A percentile compares a stretch with the other conserved stretches of the same genome.
Evolutionary conservation across 2,888 invertebrate genomes (phyloP).

Genomic region (Eutolmus rufibarbis): DNA sequence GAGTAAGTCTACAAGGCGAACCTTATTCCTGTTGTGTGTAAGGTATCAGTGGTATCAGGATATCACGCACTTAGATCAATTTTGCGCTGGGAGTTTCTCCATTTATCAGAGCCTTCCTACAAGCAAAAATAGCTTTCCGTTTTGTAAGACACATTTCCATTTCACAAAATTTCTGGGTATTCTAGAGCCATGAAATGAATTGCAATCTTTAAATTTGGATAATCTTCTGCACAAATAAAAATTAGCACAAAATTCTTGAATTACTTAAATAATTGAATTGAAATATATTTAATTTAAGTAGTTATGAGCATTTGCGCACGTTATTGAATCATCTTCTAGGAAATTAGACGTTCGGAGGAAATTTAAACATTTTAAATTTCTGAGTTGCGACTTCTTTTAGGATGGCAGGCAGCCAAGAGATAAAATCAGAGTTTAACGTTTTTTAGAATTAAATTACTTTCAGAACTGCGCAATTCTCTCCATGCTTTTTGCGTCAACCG

Average conservation of each 20-base stretch:
- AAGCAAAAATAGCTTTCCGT: background rate
- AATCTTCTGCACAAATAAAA: background rate
- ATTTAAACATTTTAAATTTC: too few species aligned
- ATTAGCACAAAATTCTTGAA: too few species aligned
- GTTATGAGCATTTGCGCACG: too few species aligned
- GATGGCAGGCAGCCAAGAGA: background rate
- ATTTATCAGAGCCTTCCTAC: background rate
- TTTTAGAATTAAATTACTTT: background rate
- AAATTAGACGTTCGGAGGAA: too few species aligned
- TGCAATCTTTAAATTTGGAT: background rate
- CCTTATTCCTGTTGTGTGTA: background rate
- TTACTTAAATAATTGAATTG: too few species aligned
- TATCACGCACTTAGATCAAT: slow-evolving; percentile 27
- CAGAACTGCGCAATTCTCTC: background rate
- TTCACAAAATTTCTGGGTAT: background rate
- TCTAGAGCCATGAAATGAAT: background rate
- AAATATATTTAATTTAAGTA: too few species aligned
- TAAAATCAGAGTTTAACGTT: background rate
- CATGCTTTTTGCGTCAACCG: background rate
- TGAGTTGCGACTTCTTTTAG: too few species aligned
- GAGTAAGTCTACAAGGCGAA: background rate
- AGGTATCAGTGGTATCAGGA: background rate
- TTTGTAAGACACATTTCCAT: background rate
- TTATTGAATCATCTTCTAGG: too few species aligned
- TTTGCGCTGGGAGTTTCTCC: slow-evolving; percentile 4